Evolutionary conservation across 37 sponge, comb jelly and placozoan species (phyloP), one percentile per base, ranked within the genome.

Genomic region (Cliona cf. orientalis): DNA sequence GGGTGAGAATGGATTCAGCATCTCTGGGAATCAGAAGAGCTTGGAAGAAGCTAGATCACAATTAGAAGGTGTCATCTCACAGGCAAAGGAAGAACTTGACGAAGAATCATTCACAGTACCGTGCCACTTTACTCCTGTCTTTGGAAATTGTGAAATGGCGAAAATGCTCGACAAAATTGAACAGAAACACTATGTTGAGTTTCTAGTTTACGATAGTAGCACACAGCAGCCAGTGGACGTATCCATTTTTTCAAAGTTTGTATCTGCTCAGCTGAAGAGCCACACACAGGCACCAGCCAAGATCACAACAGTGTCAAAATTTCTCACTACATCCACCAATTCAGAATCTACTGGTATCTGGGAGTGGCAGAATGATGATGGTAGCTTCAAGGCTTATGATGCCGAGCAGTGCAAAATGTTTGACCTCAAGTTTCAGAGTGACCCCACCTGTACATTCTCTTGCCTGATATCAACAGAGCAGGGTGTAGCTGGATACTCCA

Each of bases 341-440:
- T 6, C 63, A 6, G 5, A 6, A n/a, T 12, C 28, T 28, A 6
- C 63, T 6, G 26, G 22, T 33, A 46, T 32, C 0, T 89, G 89
- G 89, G n/a, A 32, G 2, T 89, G 79, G 79, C 17, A 59, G 42
- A 26, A 89, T 78, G 89, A 89, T 49, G n/a, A 49, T 57, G 57
- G 67, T 23, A 12, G 12, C 4, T 91, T 68, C 64, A 12, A 42
- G 22, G 44, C 21, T 22, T 69, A 41, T 41, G 17, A 22, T 3
- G 25, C 40, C 4, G 71, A 42, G 1, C 2, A n/a, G 19, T 34
- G 22, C 22, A 69, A 39, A n/a, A 41, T 3, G 40, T 19, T 69
- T 42, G 42, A 17, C 11, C 44, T 19, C 3, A 21, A 69, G 2
- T 69, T 29, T 28, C 39, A 41, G 9, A n/a, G 9, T 34, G 39